Conservation (phyloP, 2,113 vertebrate genomes). For the Abramis brama region DNA sequence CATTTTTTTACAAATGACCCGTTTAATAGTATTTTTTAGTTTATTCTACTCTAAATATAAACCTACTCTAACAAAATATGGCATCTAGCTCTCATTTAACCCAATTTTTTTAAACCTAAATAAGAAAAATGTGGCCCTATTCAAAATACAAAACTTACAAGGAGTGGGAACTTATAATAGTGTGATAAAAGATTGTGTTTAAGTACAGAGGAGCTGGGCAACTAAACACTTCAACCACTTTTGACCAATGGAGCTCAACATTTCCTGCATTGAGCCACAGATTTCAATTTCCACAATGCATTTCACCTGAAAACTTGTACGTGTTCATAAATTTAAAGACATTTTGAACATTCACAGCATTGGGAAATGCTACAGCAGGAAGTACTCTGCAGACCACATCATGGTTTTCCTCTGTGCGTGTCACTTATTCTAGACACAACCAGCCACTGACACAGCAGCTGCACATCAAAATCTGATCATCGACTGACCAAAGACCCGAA, state of each 20-base stretch:
- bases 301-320: neutral
- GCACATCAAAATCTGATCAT: neutral
- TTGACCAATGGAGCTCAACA: neutral
- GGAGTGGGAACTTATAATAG: too few relatives aligned
- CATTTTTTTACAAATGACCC: too few relatives aligned
- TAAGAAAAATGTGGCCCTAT: too few relatives aligned
- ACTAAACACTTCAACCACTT: slow-evolving; percentile 17
- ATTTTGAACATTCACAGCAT: slow-evolving; percentile 1
- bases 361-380: slow-evolving; percentile 15
- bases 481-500: neutral
- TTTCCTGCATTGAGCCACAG: slow-evolving; percentile 20
- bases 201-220: too few relatives aligned
- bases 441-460: neutral
- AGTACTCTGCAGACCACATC: slow-evolving; percentile 18
- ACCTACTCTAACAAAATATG: too few relatives aligned
- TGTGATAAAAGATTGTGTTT: too few relatives aligned
- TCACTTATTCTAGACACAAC: neutral
- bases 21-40: too few relatives aligned
- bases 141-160: too few relatives aligned
- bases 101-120: too few relatives aligned
- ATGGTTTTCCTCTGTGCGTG: slow-evolving; percentile 7
- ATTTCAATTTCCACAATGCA: neutral
- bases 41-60: too few relatives aligned
- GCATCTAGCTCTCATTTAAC: too few relatives aligned
- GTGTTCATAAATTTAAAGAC: too few relatives aligned